These are phyloP conservation scores for Gracilinanus agilis DNA, from an alignment of 2,113 vertebrate genomes.

Conservation along the genomic window DNA sequence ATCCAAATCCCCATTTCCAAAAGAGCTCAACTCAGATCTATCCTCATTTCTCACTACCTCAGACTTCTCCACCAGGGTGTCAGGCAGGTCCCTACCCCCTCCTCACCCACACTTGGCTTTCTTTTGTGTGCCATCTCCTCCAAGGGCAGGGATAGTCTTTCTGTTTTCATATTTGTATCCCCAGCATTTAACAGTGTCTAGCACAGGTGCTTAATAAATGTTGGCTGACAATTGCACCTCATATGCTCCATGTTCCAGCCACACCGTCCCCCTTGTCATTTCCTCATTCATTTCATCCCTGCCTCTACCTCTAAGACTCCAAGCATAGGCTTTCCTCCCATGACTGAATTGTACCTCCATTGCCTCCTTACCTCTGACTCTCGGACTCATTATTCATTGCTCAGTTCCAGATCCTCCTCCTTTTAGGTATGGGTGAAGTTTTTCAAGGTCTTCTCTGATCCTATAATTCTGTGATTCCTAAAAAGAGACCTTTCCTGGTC, in stretches of 20 bases:
- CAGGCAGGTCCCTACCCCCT: not conserved
- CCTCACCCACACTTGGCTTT: not conserved
- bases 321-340: not conserved
- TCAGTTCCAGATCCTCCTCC: not conserved
- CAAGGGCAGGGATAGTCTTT: not conserved
- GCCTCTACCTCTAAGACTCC: not conserved
- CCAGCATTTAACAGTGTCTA: too few species aligned
- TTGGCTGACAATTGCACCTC: too few species aligned
- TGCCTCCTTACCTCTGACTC: not conserved
- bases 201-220: too few species aligned
- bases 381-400: not conserved
- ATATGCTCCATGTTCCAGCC: too few species aligned
- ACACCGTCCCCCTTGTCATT: not conserved
- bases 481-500: too few species aligned
- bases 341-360: not conserved
- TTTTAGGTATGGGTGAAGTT: not conserved
- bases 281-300: not conserved
- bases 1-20: not conserved
- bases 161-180: too few species aligned
- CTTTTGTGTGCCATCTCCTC: not conserved
- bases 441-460: not conserved
- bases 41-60: not conserved
- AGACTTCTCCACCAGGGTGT: not conserved
- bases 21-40: not conserved
- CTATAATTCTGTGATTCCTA: not conserved